Evolutionary conservation across 2,888 invertebrate species (phyloP).

Genomic region (Elysia crispata): DNA sequence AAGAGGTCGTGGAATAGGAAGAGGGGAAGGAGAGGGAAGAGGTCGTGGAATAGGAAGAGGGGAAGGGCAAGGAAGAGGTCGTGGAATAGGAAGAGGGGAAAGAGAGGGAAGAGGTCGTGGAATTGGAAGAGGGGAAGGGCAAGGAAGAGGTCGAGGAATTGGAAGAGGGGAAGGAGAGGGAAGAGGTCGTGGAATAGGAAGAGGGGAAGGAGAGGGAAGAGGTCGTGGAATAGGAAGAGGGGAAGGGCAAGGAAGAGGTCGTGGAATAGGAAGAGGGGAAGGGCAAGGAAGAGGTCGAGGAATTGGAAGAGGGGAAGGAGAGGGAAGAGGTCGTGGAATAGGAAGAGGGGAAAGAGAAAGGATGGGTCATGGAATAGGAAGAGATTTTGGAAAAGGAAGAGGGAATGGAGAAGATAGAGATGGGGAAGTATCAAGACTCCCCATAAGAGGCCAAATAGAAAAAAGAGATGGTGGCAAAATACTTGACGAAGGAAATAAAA

Average conservation of each 20-base stretch:
- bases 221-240: neutral
- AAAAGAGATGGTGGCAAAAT: neutral
- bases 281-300: neutral
- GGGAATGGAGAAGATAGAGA: neutral
- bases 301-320: neutral
- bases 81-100: neutral
- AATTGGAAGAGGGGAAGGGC: no score
- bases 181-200: no score
- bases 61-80: no score
- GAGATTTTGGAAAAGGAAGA: neutral
- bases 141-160: no score
- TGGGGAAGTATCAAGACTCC: no score
- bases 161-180: neutral
- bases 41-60: no score
- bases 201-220: no score
- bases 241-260: neutral
- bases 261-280: neutral
- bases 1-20: no score
- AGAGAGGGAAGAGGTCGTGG: neutral
- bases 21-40: neutral
- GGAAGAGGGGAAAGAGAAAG: neutral
- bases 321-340: neutral
- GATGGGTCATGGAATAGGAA: neutral
- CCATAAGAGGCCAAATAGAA: no score
- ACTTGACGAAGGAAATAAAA: neutral